Evolutionary conservation across 2,113 vertebrate genomes (phyloP), one percentile per base, ranked within the genome.

Genomic region (Megaleporinus macrocephalus): DNA sequence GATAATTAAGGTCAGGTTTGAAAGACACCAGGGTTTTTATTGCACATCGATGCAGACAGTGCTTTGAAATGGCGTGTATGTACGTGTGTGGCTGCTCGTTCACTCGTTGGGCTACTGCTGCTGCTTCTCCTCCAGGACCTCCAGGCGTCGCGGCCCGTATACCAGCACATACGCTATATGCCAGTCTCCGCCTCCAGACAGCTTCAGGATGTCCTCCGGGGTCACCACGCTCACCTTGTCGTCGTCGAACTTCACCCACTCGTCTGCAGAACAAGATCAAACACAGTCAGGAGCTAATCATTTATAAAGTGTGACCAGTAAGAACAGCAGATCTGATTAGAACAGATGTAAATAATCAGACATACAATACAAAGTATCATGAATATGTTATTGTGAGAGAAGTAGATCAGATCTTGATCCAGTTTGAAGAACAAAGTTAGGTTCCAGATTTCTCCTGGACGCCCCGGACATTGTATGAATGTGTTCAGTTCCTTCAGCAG

Each of bases 241-340:
- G 0, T 99, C 98, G 1, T 99, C 98, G 84, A 99, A 99, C 88
- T 99, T 99, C 86, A 99, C 96, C 98, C 98, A 99, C 86, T 99
- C 98, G 88, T 98, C 98, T 99, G 90, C 1, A 5, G 11, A 76
- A 26, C 62, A 20, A n/a, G 27, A 20, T 36, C 18, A 36, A 7
- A 36, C n/a, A n/a, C n/a, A n/a, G n/a, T n/a, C n/a, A n/a, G n/a
- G n/a, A n/a, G n/a, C n/a, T n/a, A n/a, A n/a, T n/a, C n/a, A n/a
- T n/a, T n/a, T n/a, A n/a, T n/a, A n/a, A n/a, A n/a, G n/a, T n/a
- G n/a, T n/a, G n/a, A n/a, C n/a, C n/a, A n/a, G n/a, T n/a, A n/a
- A n/a, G n/a, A n/a, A n/a, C n/a, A n/a, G n/a, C n/a, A n/a, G n/a
- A n/a, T n/a, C n/a, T n/a, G n/a, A n/a, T n/a, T n/a, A n/a, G n/a